Conservation (phyloP, 1,140 invertebrate genomes). For the Drosophila kurseongensis region DNA sequence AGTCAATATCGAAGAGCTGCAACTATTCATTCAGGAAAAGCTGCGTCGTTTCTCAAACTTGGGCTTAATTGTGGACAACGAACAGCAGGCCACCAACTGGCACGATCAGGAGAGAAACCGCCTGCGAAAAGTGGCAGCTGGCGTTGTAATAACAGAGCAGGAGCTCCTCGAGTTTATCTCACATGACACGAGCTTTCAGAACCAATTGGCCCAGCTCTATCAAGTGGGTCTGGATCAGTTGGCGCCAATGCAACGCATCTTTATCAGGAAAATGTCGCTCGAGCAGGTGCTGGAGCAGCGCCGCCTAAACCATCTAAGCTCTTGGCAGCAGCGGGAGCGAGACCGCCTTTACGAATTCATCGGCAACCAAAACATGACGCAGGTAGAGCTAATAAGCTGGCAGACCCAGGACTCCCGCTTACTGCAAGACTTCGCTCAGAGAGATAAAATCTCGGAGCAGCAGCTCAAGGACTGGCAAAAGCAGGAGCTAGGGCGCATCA, state of each 20-base stretch:
- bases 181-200: slow-evolving; percentile 58
- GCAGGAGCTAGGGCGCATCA: slow-evolving; percentile 66
- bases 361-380: slow-evolving; percentile 70
- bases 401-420: slow-evolving; percentile 65
- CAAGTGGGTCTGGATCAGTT: slow-evolving; percentile 50
- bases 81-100: slow-evolving; percentile 52
- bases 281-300: slow-evolving; percentile 63
- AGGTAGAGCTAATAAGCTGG: slow-evolving; percentile 66
- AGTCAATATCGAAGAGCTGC: slow-evolving; percentile 64
- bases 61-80: slow-evolving; percentile 52
- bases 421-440: slow-evolving; percentile 51
- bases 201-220: slow-evolving; percentile 59
- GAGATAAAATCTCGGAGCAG: slow-evolving; percentile 59
- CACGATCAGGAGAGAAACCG: slow-evolving; percentile 62
- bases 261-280: slow-evolving; percentile 44
- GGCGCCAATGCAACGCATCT: slow-evolving; percentile 65
- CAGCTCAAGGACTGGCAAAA: slow-evolving; percentile 75
- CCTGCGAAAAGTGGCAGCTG: slow-evolving; percentile 54
- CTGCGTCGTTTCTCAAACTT: slow-evolving; percentile 54
- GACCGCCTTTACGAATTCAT: slow-evolving; percentile 80
- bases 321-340: slow-evolving; percentile 74
- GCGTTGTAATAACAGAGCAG: slow-evolving; percentile 61
- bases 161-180: slow-evolving; percentile 71
- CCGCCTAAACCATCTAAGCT: slow-evolving; percentile 49
- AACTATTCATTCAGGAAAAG: slow-evolving; percentile 57